Evolutionary conservation across 2,888 invertebrate genomes (phyloP).

Genomic region (Archips xylosteana): DNA sequence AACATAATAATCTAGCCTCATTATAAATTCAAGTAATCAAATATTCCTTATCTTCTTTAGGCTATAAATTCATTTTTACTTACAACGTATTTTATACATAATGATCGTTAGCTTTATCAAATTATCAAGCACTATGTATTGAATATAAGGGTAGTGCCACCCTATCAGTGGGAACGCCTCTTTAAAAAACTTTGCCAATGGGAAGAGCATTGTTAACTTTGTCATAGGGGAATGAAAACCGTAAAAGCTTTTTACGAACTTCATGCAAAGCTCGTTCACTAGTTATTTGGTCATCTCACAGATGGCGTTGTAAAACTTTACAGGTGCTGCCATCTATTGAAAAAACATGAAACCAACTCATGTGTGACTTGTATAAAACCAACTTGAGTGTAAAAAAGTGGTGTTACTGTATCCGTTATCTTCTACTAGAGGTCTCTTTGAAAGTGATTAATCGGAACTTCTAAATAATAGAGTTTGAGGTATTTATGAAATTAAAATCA

Average conservation of each 20-base stretch:
- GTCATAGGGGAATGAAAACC: constrained; percentile 50
- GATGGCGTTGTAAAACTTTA: constrained; percentile 55
- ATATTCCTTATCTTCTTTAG: no score
- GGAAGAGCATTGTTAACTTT: constrained; percentile 33
- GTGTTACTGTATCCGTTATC: neutral
- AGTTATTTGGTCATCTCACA: constrained; percentile 50
- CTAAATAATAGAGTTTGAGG: no score
- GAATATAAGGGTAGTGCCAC: constrained; percentile 55
- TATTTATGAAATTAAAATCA: no score
- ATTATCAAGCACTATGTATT: constrained; percentile 23
- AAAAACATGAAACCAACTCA: neutral
- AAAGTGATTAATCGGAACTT: neutral
- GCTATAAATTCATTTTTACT: no score
- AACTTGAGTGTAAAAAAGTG: neutral
- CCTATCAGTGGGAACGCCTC: constrained; percentile 66
- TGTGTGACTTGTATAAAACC: neutral
- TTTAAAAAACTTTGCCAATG: constrained; percentile 47
- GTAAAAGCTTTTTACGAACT: constrained; percentile 44
- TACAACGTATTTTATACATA: neutral
- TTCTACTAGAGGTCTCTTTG: constrained; percentile 21
- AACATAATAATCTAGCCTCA: no score
- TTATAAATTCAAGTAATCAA: no score
- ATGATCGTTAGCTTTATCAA: neutral
- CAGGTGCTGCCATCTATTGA: constrained; percentile 55
- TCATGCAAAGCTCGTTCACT: constrained; percentile 42